Conservation (phyloP, 2,888 invertebrate species). For the Tipula lateralis region DNA sequence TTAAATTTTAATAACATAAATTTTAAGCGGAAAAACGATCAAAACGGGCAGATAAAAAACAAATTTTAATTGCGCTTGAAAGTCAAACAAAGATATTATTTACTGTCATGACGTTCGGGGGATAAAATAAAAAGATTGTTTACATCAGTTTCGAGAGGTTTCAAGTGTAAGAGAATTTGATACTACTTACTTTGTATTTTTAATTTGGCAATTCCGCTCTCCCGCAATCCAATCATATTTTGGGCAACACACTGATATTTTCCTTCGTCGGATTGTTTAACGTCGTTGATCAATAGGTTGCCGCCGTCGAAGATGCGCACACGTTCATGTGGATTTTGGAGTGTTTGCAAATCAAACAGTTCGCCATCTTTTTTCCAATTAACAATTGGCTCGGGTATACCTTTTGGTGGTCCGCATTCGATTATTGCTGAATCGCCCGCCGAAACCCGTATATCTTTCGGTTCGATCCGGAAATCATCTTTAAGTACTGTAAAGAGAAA, state of each 20-base stretch:
- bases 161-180: neutral
- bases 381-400: slow-evolving; percentile 90
- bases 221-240: slow-evolving; percentile 83
- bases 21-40: neutral
- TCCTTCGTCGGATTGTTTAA: slow-evolving; percentile 83
- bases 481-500: slow-evolving; percentile 75
- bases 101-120: neutral
- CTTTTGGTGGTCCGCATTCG: slow-evolving; percentile 93
- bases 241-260: slow-evolving; percentile 88
- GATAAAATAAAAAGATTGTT: neutral
- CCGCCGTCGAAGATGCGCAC: slow-evolving; percentile 75
- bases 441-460: slow-evolving; percentile 85
- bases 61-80: neutral
- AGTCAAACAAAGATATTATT: neutral
- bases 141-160: neutral
- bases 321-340: slow-evolving; percentile 46
- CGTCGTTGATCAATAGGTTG: slow-evolving; percentile 84
- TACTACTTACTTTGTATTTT: slow-evolving; percentile 71
- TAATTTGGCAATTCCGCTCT: slow-evolving; percentile 74
- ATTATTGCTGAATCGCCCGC: slow-evolving; percentile 86
- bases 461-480: slow-evolving; percentile 90
- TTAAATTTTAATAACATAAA: neutral
- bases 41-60: neutral
- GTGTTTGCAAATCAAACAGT: neutral
- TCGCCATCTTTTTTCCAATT: slow-evolving; percentile 71